Evolutionary conservation across 2,888 invertebrate genomes (phyloP), one percentile per base, ranked within the genome.

Genomic region (Schizotus pectinicornis): DNA sequence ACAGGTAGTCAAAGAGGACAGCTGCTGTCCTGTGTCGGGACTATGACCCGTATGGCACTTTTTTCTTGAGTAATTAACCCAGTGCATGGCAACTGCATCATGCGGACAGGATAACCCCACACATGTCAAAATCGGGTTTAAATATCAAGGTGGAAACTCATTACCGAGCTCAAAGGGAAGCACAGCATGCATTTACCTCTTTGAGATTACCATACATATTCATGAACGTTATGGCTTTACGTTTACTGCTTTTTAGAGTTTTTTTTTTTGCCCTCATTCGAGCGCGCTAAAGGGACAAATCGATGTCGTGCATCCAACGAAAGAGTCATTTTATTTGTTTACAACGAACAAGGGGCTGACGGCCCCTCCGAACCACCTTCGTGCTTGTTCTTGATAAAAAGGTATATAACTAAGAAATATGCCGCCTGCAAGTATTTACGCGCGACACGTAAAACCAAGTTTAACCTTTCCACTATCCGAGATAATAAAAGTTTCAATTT

Each of bases 291-390:
- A 22, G 22, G 22, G 22, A 22, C 22, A 22, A 22, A 22, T 22
- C 22, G 22, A 22, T 22, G 22, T 22, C 22, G 22, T 22, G 22
- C 22, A 22, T 22, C 22, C 22, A 42, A 42, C 42, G 42, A 42
- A 42, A 42, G 11, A 42, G 42, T 42, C 32, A 42, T 42, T 42
- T 42, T 32, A 42, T 32, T 42, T 42, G 42, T 42, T 42, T 42
- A 42, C 42, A 32, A 22, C 31, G 31, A 42, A 42, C 22, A 22
- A 22, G 22, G 22, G 22, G 22, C 3, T 22, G 22, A 22, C 22
- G 22, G 22, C 22, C 22, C 3, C 5, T 22, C 22, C 22, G 22
- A 22, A 22, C 22, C 22, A 22, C 22, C 5, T 5, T 22, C 22
- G 22, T 22, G 22, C 22, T 22, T 22, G 22, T 22, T 22, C 5